Percentiles rank a stretch among this genome's conserved stretches.
Evolutionary conservation across 1,140 invertebrate species (phyloP).

Genomic region (Drosophila quadrilineata): DNA sequence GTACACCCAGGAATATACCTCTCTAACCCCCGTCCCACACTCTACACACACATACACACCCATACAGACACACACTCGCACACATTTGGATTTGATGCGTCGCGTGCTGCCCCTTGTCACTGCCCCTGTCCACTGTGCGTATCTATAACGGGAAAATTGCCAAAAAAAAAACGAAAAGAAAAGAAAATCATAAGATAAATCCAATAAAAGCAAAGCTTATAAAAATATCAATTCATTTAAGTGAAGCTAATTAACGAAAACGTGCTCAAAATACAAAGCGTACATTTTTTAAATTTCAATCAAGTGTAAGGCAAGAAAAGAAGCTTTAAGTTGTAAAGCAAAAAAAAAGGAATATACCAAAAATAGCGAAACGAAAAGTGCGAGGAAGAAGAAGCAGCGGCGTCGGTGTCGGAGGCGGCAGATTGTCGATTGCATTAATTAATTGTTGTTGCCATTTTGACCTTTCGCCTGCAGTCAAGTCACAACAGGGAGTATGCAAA

Average conservation of each 20-base stretch:
- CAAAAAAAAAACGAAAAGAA: conserved; percentile 28
- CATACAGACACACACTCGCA: conserved; percentile 11
- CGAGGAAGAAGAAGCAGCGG: conserved; percentile 3
- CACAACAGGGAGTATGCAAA: background rate
- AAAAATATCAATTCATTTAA: conserved; percentile 30
- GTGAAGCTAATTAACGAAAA: conserved; percentile 25
- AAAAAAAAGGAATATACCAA: no score
- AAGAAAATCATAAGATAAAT: conserved; percentile 14
- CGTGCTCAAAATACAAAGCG: no score
- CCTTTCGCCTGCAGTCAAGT: conserved; percentile 23
- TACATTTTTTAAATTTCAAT: no score
- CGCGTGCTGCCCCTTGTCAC: conserved; percentile 52
- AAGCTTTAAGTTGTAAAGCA: background rate
- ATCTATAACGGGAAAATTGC: conserved; percentile 49
- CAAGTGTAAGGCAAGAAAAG: background rate
- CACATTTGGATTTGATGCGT: no score
- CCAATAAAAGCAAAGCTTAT: no score
- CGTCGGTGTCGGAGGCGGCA: no score
- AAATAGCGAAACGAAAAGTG: no score
- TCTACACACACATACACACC: conserved; percentile 18
- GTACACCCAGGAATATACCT: conserved; percentile 1
- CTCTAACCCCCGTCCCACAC: conserved; percentile 6
- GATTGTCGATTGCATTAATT: conserved; percentile 41
- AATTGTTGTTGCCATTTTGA: conserved; percentile 46
- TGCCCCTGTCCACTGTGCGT: conserved; percentile 43